Evolutionary conservation across 2,113 vertebrate genomes (phyloP).

Genomic region (Psophia crepitans): DNA sequence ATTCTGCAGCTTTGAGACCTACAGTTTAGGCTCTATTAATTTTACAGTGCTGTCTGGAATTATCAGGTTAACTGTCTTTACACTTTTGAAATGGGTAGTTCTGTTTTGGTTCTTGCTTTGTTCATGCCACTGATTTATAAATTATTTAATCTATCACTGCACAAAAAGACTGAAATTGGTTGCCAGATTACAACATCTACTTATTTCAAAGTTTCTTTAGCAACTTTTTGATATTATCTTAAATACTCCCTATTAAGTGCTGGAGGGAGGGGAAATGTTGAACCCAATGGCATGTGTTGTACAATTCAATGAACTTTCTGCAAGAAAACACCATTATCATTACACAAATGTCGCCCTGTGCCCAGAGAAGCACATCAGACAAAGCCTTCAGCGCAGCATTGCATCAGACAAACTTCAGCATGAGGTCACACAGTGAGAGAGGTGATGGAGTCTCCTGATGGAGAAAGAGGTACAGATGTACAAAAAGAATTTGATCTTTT

Average conservation of each 20-base stretch:
- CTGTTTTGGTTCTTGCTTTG: constrained; percentile 80
- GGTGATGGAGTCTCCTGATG: neutral
- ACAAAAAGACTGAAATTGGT: constrained; percentile 49
- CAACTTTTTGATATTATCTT: constrained; percentile 14
- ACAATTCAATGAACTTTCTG: neutral
- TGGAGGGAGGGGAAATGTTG: neutral
- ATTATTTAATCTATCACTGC: constrained; percentile 63
- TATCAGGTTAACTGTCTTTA: constrained; percentile 89
- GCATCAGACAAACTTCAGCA: neutral
- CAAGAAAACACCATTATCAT: neutral
- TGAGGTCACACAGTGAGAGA: neutral
- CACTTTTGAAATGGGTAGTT: constrained; percentile 80
- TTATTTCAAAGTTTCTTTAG: constrained; percentile 28
- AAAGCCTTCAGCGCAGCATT: neutral
- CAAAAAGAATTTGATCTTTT: neutral
- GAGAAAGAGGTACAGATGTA: neutral
- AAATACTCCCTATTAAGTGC: neutral
- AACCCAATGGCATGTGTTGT: neutral
- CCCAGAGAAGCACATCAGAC: neutral
- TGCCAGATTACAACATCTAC: constrained; percentile 7
- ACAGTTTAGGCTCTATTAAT: constrained; percentile 82
- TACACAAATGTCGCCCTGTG: neutral
- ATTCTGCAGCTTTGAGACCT: constrained; percentile 75
- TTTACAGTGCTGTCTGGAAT: constrained; percentile 84
- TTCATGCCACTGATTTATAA: constrained; percentile 73